These are phyloP conservation scores for Pempheris klunzingeri DNA, from an alignment of 2,797 vertebrate species.

Conservation along the genomic window DNA sequence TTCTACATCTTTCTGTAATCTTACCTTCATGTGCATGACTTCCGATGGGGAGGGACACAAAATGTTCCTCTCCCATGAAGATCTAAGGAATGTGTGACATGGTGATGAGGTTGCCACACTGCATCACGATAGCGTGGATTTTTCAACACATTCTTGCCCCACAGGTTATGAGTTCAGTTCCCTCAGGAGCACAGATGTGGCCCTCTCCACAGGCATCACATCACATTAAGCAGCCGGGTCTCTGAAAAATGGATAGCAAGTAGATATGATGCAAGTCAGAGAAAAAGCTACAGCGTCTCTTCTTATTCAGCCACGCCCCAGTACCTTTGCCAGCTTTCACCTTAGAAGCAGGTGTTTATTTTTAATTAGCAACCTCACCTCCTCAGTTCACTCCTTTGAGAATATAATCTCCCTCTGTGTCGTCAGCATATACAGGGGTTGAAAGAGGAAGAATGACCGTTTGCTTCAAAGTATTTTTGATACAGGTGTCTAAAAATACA, in stretches of 20 bases:
- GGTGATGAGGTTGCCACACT: constrained; percentile 41
- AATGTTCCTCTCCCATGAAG: constrained; percentile 18
- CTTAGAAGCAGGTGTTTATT: constrained; percentile 61
- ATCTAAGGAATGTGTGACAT: constrained; percentile 60
- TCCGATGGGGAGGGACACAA: not conserved
- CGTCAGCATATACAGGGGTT: constrained; percentile 12
- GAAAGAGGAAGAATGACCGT: constrained; percentile 4
- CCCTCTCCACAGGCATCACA: constrained; percentile 34
- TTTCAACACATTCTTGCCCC: constrained; percentile 64
- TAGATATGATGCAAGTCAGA: not conserved
- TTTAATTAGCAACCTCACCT: constrained; percentile 74
- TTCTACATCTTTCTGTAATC: not conserved
- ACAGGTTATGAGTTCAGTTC: constrained; percentile 62
- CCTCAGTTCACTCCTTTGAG: constrained; percentile 42
- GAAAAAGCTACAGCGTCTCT: constrained; percentile 13
- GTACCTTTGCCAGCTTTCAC: constrained; percentile 11
- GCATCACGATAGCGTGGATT: constrained; percentile 41
- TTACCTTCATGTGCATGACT: not conserved
- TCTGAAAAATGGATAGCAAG: not conserved
- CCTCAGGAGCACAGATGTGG: constrained; percentile 65
- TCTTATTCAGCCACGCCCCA: constrained; percentile 3
- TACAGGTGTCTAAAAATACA: constrained; percentile 55
- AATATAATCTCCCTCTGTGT: constrained; percentile 5
- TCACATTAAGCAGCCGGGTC: not conserved
- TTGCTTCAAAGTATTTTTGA: constrained; percentile 24